These are phyloP conservation scores for Rhinolophus ferrumequinum DNA, from an alignment of 2,113 vertebrate genomes.

Conservation along the genomic window DNA sequence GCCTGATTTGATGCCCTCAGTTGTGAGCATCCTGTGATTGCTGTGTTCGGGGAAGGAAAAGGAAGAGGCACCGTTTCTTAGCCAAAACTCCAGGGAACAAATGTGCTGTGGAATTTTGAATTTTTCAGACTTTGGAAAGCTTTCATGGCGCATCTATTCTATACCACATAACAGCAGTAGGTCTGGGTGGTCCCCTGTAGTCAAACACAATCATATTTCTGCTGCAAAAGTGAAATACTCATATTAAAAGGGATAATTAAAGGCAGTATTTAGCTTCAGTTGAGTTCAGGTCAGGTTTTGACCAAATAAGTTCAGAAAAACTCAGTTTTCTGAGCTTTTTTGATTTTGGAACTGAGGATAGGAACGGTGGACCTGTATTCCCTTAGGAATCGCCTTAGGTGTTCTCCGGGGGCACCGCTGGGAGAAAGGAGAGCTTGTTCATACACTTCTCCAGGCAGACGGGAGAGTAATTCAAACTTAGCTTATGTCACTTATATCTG, in stretches of 20 bases:
- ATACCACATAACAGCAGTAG: rapidly evolving
- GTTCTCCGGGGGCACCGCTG: not conserved
- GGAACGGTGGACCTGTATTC: not conserved
- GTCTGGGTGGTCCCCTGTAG: not conserved
- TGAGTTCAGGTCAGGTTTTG: not conserved
- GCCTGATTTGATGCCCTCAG: rapidly evolving
- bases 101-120: not conserved
- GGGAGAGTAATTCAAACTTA: not conserved
- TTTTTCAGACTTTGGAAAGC: not conserved
- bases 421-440: not conserved
- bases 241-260: not conserved
- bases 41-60: not conserved
- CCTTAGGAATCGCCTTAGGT: not conserved
- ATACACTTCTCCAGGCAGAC: not conserved
- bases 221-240: not conserved
- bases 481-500: too few species aligned
- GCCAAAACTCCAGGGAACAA: not conserved
- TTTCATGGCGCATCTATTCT: rapidly evolving
- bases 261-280: not conserved
- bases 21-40: rapidly evolving
- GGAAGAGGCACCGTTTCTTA: rapidly evolving
- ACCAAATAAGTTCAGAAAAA: not conserved
- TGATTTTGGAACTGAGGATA: not conserved
- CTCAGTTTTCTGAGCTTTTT: not conserved
- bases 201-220: not conserved